Percentiles rank a stretch among this genome's conserved stretches.
phyloP scores from a whole-genome alignment of 2,888 invertebrate genomes.

The Leucophora obtusa region DNA sequence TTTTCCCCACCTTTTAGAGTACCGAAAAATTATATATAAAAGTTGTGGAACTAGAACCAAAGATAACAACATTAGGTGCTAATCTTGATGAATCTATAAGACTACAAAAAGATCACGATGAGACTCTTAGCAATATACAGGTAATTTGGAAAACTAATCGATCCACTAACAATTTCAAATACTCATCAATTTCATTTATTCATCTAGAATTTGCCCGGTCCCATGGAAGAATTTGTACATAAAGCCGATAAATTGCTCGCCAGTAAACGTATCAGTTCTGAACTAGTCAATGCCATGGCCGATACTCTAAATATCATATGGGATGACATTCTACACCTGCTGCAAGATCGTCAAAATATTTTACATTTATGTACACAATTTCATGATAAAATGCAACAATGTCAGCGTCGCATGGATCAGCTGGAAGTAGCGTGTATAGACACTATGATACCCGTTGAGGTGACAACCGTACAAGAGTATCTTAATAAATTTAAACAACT shows the following conservation, averaged over 20 bases:
- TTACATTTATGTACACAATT: slow-evolving; percentile 89
- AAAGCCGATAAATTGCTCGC: slow-evolving; percentile 92
- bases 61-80: slow-evolving; percentile 88
- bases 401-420: slow-evolving; percentile 83
- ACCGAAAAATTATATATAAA: slow-evolving; percentile 90
- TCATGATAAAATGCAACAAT: slow-evolving; percentile 85
- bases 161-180: background rate
- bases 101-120: slow-evolving; percentile 88
- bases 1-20: slow-evolving; percentile 82
- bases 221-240: slow-evolving; percentile 90
- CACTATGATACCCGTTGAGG: slow-evolving; percentile 84
- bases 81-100: slow-evolving; percentile 87
- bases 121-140: slow-evolving; percentile 89
- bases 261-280: slow-evolving; percentile 86
- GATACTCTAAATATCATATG: slow-evolving; percentile 87
- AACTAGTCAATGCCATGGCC: slow-evolving; percentile 93
- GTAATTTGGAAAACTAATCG: slow-evolving; percentile 78
- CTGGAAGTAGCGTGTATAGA: slow-evolving; percentile 85
- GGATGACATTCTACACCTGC: slow-evolving; percentile 89
- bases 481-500: slow-evolving; percentile 86
- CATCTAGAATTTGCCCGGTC: slow-evolving; percentile 89
- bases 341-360: slow-evolving; percentile 87
- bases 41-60: slow-evolving; percentile 91
- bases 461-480: slow-evolving; percentile 85
- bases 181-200: slow-evolving; percentile 25